Evolutionary conservation across 2,113 vertebrate genomes (phyloP).

Genomic region (Malurus cyaneus): DNA sequence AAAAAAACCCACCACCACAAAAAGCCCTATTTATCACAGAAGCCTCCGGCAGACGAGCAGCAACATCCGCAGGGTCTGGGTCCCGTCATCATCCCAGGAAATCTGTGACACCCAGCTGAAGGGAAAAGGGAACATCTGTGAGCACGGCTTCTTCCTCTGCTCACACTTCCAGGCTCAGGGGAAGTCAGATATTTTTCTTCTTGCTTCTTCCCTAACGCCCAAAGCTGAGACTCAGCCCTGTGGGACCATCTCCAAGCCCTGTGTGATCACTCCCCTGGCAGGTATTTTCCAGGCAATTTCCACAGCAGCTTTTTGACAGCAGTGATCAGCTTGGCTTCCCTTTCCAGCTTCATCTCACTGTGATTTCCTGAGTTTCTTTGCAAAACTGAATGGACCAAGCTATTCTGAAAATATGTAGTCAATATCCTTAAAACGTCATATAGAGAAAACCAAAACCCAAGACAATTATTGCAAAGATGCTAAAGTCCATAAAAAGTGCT

Average conservation of each 20-base stretch:
- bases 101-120: conserved; percentile 6
- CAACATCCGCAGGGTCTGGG: neutral
- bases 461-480: neutral
- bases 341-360: neutral
- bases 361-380: neutral
- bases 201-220: neutral
- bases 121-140: neutral
- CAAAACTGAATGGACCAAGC: neutral
- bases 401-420: neutral
- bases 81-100: neutral
- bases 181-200: neutral
- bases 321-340: neutral
- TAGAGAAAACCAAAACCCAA: too few species aligned
- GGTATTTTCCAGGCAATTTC: neutral
- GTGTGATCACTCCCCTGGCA: fast-evolving
- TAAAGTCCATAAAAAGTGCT: neutral
- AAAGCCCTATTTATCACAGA: neutral
- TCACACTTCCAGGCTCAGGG: neutral
- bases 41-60: neutral
- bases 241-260: fast-evolving
- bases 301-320: neutral
- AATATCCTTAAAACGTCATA: neutral
- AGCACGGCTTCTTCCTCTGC: neutral
- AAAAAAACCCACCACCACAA: neutral
- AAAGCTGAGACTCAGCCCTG: neutral